These are phyloP conservation scores for Batillaria attramentaria DNA, from an alignment of 1,140 invertebrate species.

Conservation along the genomic window DNA sequence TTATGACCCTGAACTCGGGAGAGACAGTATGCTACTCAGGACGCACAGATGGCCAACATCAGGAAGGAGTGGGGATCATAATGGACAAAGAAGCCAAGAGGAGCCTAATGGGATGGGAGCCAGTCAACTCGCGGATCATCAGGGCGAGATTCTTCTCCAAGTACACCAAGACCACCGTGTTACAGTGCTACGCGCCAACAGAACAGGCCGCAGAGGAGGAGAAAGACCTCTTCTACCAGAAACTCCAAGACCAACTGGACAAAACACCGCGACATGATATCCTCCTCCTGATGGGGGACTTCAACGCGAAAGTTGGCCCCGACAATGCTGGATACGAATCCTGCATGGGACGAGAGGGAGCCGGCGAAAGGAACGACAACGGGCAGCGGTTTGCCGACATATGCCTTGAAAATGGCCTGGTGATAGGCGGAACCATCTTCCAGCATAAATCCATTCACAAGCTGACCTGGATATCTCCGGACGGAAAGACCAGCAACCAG, in stretches of 20 bases:
- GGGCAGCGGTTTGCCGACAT: slow-evolving; percentile 28
- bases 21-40: background rate
- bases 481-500: slow-evolving; percentile 42
- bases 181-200: slow-evolving; percentile 23
- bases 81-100: background rate
- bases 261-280: slow-evolving; percentile 32
- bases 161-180: slow-evolving; percentile 29
- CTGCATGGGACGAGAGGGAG: slow-evolving; percentile 37
- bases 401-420: slow-evolving; percentile 42
- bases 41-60: background rate
- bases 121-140: background rate
- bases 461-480: slow-evolving; percentile 43
- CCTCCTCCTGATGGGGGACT: slow-evolving; percentile 71
- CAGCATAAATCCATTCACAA: slow-evolving; percentile 47
- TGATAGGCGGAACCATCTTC: slow-evolving; percentile 43
- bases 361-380: slow-evolving; percentile 32
- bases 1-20: background rate
- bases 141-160: background rate
- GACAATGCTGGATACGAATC: slow-evolving; percentile 31
- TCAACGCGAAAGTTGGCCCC: slow-evolving; percentile 26
- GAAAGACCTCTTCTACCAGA: slow-evolving; percentile 42
- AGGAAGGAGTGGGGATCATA: background rate
- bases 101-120: background rate
- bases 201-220: slow-evolving; percentile 28
- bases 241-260: slow-evolving; percentile 30